Base-by-base conservation (phyloP, 2,113 vertebrate species). In the Cavia porcellus region DNA sequence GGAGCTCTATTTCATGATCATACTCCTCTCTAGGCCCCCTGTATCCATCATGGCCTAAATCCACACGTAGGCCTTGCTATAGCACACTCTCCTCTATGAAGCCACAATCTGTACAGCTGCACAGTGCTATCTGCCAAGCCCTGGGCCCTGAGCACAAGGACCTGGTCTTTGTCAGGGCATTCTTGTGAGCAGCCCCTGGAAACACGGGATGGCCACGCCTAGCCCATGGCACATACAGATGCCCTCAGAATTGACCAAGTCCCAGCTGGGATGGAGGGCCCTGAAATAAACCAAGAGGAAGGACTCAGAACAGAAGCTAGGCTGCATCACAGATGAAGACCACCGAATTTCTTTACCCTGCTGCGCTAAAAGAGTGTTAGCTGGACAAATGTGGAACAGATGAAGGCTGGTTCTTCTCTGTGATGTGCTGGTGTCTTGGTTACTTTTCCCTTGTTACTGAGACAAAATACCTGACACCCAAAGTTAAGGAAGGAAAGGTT, bases 51-150 rank as follows among this genome's bases (percentile, higher is more conserved):
- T 5, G 3, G 74, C 66, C 13, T 7, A 38, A 13, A 62, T 0
- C 89, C 57, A 45, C 20, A 75, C 64, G n/a, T 35, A 25, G 72
- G 42, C 24, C 28, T 32, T 19, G 14, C 6, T 7, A 32, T 14
- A 45, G 14, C 77, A 28, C 47, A 3, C 79, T 55, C 5, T 38
- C 22, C 12, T 0, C 0, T 2, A 28, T 10, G 10, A 50, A 8
- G 66, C 3, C 7, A 4, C 59, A 64, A 14, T 42, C 20, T 11
- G 0, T 0, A 52, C 45, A 45, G 42, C 88, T 4, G 0, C 32
- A 38, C 59, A 11, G 50, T 52, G 42, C 13, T 12, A 22, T 35
- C 45, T 32, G n/a, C 17, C 59, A 15, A 24, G 5, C 13, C 55
- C 75, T 20, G 38, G 47, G 38, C 9, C 55, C 66, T 52, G 35